Evolutionary conservation across 2,888 invertebrate species (phyloP).

Genomic region (Coecobrya sp.): DNA sequence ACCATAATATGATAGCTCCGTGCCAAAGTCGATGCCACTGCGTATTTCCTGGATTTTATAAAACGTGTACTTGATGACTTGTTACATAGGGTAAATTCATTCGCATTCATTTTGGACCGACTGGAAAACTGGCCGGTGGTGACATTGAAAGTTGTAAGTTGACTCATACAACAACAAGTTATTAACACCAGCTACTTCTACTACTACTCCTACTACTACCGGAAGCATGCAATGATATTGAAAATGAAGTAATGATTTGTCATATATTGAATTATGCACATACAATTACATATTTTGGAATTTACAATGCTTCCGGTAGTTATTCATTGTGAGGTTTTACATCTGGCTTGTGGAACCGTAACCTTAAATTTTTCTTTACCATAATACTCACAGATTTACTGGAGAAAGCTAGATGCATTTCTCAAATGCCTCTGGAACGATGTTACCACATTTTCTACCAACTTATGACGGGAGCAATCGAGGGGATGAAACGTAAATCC

Average conservation of each 20-base stretch:
- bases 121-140: conserved; percentile 99
- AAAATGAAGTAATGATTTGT: too few relatives aligned
- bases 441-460: conserved; percentile 90
- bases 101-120: conserved; percentile 99
- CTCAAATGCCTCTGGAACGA: conserved; percentile 98
- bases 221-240: too few relatives aligned
- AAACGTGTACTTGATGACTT: conserved; percentile 22
- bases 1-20: background rate
- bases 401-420: conserved; percentile 99
- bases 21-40: too few relatives aligned
- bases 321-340: too few relatives aligned
- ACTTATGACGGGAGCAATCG: conserved; percentile 87
- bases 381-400: conserved; percentile 93
- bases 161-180: conserved; percentile 86
- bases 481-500: conserved; percentile 76
- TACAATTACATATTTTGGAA: too few relatives aligned
- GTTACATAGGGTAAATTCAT: conserved; percentile 99
- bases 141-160: conserved; percentile 99
- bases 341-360: too few relatives aligned
- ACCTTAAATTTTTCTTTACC: too few relatives aligned
- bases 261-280: too few relatives aligned
- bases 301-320: too few relatives aligned
- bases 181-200: too few relatives aligned
- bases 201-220: too few relatives aligned
- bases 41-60: too few relatives aligned